Percentiles rank a stretch among this genome's conserved stretches.
phyloP scores from a whole-genome alignment of 2,888 invertebrate genomes.

The Sminthurides aquaticus region DNA sequence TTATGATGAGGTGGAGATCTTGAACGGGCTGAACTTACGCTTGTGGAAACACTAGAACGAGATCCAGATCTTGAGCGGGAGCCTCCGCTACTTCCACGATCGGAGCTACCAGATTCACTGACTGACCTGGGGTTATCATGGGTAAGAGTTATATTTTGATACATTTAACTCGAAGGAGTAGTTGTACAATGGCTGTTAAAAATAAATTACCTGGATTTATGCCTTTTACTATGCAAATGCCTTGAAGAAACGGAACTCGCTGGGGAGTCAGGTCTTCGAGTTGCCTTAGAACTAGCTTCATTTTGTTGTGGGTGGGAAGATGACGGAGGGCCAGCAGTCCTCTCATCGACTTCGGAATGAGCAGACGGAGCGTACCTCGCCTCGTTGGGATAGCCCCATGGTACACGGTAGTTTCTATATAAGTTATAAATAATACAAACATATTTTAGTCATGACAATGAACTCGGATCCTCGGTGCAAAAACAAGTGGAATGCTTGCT shows the following conservation, averaged over 20 bases:
- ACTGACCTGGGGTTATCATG: constrained; percentile 37
- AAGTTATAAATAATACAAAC: no score
- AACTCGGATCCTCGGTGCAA: no score
- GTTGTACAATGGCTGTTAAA: no score
- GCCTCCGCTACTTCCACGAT: constrained; percentile 47
- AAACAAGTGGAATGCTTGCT: no score
- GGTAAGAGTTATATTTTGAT: no score
- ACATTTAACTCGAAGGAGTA: no score
- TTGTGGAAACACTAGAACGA: constrained; percentile 53
- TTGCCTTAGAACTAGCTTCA: constrained; percentile 39
- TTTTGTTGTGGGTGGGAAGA: constrained; percentile 36
- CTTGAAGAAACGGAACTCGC: constrained; percentile 42
- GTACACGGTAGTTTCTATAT: constrained; percentile 38
- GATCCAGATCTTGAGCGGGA: constrained; percentile 48
- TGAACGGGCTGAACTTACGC: constrained; percentile 53
- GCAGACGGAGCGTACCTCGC: constrained; percentile 41
- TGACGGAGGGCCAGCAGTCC: constrained; percentile 35
- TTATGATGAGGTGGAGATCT: constrained; percentile 43
- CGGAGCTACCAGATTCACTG: constrained; percentile 44
- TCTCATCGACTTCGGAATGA: constrained; percentile 40
- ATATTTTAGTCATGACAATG: no score
- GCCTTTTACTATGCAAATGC: constrained; percentile 42
- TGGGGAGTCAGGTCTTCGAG: constrained; percentile 42
- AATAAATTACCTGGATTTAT: constrained; percentile 43
- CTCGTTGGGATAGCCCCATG: constrained; percentile 41